Evolutionary conservation across 2,888 invertebrate genomes (phyloP), one percentile per base, ranked within the genome.

Genomic region (Diplazon laetatorius): DNA sequence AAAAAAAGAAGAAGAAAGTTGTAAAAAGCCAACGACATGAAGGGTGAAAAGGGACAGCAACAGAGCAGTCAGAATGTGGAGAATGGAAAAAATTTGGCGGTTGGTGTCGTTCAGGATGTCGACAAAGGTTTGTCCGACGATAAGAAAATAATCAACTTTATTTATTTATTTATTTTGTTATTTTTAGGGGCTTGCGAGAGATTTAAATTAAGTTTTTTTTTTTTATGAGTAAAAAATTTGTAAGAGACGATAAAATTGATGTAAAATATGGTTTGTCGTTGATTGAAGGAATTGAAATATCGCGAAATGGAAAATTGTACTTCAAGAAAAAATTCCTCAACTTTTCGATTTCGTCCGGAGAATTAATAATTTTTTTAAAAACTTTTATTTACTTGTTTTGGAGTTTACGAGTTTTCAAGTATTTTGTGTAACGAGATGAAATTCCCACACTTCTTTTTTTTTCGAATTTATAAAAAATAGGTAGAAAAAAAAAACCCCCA

Each of bases 111-210:
- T 12, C 25, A 35, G 30, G 14, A 14, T 14, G 22, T 25, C 5
- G 65, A 63, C 16, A 74, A 60, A 48, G 81, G 81, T 82, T 55
- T 71, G 81, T 78, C 8, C 20, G 52, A 8, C 9, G 35, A 18
- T 37, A n/a, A n/a, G n/a, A n/a, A n/a, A n/a, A n/a, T n/a, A n/a
- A 20, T 65, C 14, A 16, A 37, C 10, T 30, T 46, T 25, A 9
- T 57, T 25, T 55, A 4, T 50, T 3, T 35, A 20, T 18, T 12
- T 52, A 12, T 16, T 18, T n/a, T 12, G 25, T 16, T 35, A 46
- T 18, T 48, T 14, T 2, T 48, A 30, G 30, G 30, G 30, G 30
- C 30, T 30, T 30, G n/a, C 2, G 8, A 14, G 12, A 2, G 16
- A 22, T 16, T 39, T n/a, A n/a, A n/a, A n/a, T n/a, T n/a, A n/a